phyloP scores from a whole-genome alignment of 2,113 vertebrate genomes.

The Eptatretus burgeri region DNA sequence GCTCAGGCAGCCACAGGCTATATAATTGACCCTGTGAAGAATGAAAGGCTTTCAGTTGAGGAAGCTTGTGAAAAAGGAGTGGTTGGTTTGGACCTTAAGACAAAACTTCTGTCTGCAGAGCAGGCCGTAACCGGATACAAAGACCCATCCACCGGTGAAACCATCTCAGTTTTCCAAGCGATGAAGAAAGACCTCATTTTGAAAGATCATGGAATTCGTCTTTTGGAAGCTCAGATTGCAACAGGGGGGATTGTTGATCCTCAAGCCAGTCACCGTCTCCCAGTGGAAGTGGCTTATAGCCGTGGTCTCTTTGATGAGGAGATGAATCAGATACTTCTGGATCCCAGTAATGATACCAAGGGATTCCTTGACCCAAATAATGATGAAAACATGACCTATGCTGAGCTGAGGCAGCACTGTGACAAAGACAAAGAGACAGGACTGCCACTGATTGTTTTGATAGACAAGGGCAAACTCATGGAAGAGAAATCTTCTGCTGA shows the following conservation, averaged over 20 bases:
- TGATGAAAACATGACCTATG: constrained; percentile 53
- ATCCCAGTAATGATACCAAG: constrained; percentile 42
- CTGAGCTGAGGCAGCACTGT: constrained; percentile 44
- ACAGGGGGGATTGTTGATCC: constrained; percentile 66
- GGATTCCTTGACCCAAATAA: constrained; percentile 79
- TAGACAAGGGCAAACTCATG: constrained; percentile 17
- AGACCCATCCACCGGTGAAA: constrained; percentile 52
- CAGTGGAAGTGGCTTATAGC: constrained; percentile 32
- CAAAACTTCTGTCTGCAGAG: constrained; percentile 60
- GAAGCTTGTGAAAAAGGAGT: constrained; percentile 58
- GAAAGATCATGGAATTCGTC: constrained; percentile 42
- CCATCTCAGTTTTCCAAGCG: constrained; percentile 73
- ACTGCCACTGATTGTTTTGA: constrained; percentile 30
- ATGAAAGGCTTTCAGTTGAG: constrained; percentile 30
- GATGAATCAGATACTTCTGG: constrained; percentile 32
- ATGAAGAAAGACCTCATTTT: constrained; percentile 56
- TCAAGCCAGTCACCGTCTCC: constrained; percentile 45
- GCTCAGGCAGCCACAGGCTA: constrained; percentile 67
- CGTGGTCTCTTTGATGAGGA: constrained; percentile 39
- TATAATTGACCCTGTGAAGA: constrained; percentile 44
- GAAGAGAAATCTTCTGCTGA: neutral
- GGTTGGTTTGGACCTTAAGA: constrained; percentile 61
- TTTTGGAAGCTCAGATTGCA: constrained; percentile 70
- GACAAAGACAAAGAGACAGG: constrained; percentile 33
- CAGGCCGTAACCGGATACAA: constrained; percentile 58